Percentiles rank a stretch among this genome's conserved stretches.
Conservation (phyloP, 2,113 vertebrate genomes). For the Puntigrus tetrazona region DNA sequence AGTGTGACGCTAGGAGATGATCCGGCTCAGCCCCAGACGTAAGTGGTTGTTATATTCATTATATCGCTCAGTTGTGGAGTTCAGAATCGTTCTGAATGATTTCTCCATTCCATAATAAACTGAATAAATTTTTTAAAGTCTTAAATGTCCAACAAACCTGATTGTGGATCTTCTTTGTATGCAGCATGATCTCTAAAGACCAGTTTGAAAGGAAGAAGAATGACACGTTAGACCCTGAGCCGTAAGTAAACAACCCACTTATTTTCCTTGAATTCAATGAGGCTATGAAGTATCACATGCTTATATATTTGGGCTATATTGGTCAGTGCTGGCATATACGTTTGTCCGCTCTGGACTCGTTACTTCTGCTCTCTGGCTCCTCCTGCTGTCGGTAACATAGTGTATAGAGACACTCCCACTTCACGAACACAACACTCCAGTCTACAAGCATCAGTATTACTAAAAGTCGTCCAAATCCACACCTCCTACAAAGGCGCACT, state of each 20-base stretch:
- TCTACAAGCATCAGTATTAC: neutral
- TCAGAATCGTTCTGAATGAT: neutral
- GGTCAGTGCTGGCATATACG: neutral
- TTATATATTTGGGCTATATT: neutral
- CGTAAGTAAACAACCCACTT: conserved; percentile 81
- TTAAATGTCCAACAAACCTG: neutral
- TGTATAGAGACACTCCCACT: neutral
- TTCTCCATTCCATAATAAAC: neutral
- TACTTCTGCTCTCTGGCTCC: conserved; percentile 48
- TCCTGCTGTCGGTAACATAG: conserved; percentile 43
- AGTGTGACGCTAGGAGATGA: conserved; percentile 98
- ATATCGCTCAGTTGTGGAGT: neutral
- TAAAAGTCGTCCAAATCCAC: neutral
- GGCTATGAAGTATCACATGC: neutral
- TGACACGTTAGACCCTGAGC: conserved; percentile 94
- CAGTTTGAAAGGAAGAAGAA: conserved; percentile 99
- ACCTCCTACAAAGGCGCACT: conserved; percentile 65
- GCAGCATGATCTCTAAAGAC: conserved; percentile 97
- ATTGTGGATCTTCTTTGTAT: conserved; percentile 42
- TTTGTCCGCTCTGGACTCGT: neutral
- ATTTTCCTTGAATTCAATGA: neutral
- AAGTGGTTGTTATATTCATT: conserved; percentile 66
- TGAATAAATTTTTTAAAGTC: neutral
- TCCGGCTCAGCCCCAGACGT: conserved; percentile 98
- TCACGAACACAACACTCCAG: neutral